Conservation (phyloP, 2,888 invertebrate species). For the Iselma pallidipennis region DNA sequence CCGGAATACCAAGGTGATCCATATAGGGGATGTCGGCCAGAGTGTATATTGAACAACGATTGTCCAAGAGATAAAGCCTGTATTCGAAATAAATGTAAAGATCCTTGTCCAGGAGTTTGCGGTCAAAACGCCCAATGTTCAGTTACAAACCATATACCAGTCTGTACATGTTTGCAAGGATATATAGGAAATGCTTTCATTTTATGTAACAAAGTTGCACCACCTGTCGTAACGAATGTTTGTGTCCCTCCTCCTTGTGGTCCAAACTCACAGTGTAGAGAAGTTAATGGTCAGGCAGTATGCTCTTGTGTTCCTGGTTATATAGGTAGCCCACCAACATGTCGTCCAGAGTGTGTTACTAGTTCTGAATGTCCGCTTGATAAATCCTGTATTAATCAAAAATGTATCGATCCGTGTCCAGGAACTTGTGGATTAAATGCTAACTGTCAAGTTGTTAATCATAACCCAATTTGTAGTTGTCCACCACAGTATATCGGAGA, state of each 20-base stretch:
- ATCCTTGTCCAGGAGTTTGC: constrained; percentile 59
- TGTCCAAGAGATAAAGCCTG: constrained; percentile 55
- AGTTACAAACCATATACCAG: constrained; percentile 57
- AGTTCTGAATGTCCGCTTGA: constrained; percentile 60
- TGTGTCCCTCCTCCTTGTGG: constrained; percentile 57
- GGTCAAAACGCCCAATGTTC: constrained; percentile 56
- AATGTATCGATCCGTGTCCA: constrained; percentile 60
- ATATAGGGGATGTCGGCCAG: constrained; percentile 63
- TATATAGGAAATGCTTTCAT: constrained; percentile 57
- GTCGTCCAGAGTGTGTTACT: constrained; percentile 58
- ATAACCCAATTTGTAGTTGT: constrained; percentile 76
- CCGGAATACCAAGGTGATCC: constrained; percentile 70
- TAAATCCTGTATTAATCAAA: constrained; percentile 60
- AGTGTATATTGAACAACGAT: constrained; percentile 57
- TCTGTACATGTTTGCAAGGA: constrained; percentile 58
- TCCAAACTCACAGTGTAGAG: constrained; percentile 58
- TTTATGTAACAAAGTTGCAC: constrained; percentile 48
- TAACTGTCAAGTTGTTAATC: constrained; percentile 71
- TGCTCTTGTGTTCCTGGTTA: constrained; percentile 58
- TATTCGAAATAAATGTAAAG: constrained; percentile 55
- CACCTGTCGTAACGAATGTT: constrained; percentile 48
- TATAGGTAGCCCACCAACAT: constrained; percentile 59
- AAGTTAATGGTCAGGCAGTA: constrained; percentile 56
- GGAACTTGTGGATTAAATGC: constrained; percentile 67
- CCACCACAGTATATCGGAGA: constrained; percentile 69